Evolutionary conservation across 2,113 vertebrate species (phyloP).

Genomic region (Corythornis madagascariensis): DNA sequence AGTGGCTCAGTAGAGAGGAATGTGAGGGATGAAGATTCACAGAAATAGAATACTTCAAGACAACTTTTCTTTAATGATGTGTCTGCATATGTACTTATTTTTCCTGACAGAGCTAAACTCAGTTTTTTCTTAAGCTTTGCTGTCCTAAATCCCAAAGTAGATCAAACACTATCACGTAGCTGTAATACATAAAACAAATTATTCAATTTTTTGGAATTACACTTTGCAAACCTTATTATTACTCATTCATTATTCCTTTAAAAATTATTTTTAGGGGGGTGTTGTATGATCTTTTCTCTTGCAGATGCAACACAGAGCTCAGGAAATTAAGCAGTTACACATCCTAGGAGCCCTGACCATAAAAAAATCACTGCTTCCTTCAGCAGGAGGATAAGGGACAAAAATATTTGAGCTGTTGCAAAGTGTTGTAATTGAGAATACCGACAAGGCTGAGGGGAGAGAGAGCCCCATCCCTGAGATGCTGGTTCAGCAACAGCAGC

Average conservation of each 20-base stretch:
- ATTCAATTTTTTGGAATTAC: not conserved
- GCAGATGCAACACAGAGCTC: not conserved
- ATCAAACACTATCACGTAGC: not conserved
- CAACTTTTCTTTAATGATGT: not conserved
- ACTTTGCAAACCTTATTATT: not conserved
- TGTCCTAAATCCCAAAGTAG: not conserved
- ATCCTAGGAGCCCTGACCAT: not conserved
- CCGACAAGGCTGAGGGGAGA: not conserved
- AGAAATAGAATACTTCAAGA: not conserved
- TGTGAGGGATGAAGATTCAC: not conserved
- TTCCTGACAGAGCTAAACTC: not conserved
- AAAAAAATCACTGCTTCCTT: not conserved
- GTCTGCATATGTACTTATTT: not conserved
- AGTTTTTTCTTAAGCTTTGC: not conserved
- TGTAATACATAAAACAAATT: not conserved
- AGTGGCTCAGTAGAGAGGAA: not conserved
- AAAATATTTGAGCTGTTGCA: not conserved
- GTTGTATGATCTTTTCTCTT: not conserved
- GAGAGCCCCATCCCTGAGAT: not conserved
- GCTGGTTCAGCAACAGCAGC: not conserved
- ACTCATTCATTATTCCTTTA: not conserved
- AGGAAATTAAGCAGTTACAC: not conserved
- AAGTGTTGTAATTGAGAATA: not conserved
- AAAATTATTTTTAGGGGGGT: rapidly evolving
- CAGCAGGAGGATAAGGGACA: not conserved